These are phyloP conservation scores for Gymnobelideus leadbeateri DNA, from an alignment of 2,113 vertebrate species.

Conservation along the genomic window DNA sequence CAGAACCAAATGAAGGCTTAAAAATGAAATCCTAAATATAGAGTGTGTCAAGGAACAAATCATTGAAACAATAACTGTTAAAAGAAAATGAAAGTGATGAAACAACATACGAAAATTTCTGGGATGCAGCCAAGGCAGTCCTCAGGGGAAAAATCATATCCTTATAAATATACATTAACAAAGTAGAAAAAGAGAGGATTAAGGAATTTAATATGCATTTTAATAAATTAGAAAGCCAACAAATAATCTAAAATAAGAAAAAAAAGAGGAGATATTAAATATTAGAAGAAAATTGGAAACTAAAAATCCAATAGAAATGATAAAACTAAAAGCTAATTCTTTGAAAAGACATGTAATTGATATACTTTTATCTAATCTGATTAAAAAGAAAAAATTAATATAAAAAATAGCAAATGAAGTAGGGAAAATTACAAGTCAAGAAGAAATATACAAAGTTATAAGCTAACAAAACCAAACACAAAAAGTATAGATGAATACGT, in stretches of 20 bases:
- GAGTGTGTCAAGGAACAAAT: neutral
- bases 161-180: neutral
- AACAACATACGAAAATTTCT: neutral
- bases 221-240: neutral
- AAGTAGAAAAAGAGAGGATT: neutral
- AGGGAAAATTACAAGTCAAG: neutral
- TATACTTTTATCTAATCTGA: neutral
- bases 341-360: neutral
- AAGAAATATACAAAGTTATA: neutral
- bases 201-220: neutral
- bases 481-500: neutral
- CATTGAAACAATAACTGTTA: neutral
- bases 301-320: neutral
- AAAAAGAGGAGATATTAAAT: neutral
- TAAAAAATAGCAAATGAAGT: neutral
- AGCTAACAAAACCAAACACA: neutral
- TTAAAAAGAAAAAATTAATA: neutral
- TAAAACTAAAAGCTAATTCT: neutral
- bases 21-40: neutral
- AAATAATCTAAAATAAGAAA: neutral
- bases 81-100: neutral
- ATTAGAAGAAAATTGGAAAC: neutral
- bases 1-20: neutral
- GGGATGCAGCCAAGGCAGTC: neutral
- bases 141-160: neutral